Base-by-base conservation (phyloP, 2,888 invertebrate species). In the Sipha maydis region DNA sequence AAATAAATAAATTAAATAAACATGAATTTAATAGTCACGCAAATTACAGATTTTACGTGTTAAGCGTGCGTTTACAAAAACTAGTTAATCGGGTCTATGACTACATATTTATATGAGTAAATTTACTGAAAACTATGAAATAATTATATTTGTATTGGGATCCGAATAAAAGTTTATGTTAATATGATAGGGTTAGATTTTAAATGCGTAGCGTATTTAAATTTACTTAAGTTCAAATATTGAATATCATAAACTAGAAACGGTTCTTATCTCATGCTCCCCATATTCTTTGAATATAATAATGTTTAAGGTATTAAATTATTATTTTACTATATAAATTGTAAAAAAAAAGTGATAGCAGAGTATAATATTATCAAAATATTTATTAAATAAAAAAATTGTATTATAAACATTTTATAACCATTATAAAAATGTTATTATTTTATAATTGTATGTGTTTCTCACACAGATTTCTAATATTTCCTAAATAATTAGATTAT, bases 131-230 rank as follows among this genome's bases (percentile, higher is more conserved):
- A 83, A 9, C 25, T 31, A 71, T 25, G 41, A 14, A 25, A 71
- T 83, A 34, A 83, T 73, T 54, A 14, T 54, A 34, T 73, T 31
- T 54, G 48, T 17, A 71, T 34, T 25, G 54, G 34, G n/a, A 54
- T 83, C n/a, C 48, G 17, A 31, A 73, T 83, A 83, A 14, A 54
- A 83, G 11, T 73, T 34, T 54, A 73, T 82, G 28, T 71, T 31
- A 71, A 54, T 25, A 48, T 5, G 11, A 31, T 7, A 5, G 21
- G 69, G n/a, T 82, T 31, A 31, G 48, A 83, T 83, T 83, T 83
- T n/a, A n/a, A 73, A 34, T 83, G 31, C 73, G 54, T 17, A 34
- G n/a, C 31, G 54, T 54, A 83, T 73, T 83, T 11, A 83, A 83
- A 73, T 83, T 83, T 17, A 54, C 17, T 31, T 31, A 31, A 54